Evolutionary conservation across 2,113 vertebrate species (phyloP).

Genomic region (Tupaia tana): DNA sequence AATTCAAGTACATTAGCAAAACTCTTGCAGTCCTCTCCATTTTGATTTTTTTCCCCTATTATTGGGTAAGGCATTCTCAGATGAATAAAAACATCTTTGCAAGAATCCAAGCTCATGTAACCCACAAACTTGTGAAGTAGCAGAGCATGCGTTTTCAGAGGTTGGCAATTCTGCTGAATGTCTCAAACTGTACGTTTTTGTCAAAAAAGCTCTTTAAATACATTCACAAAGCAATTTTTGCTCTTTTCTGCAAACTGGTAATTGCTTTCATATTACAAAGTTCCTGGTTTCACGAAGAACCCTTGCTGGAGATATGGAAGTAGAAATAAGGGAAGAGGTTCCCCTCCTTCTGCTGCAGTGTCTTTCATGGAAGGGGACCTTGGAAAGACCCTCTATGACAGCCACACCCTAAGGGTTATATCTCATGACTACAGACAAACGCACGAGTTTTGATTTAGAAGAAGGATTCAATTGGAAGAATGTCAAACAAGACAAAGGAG

Average conservation of each 20-base stretch:
- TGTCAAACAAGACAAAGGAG: neutral
- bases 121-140: neutral
- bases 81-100: rapidly evolving
- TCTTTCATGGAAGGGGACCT: neutral
- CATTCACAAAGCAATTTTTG: neutral
- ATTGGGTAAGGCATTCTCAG: neutral
- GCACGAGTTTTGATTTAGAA: neutral
- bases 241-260: neutral
- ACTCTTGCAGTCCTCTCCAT: neutral
- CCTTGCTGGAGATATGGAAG: neutral
- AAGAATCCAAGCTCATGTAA: rapidly evolving
- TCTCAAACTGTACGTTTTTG: neutral
- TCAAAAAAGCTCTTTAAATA: neutral
- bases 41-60: neutral
- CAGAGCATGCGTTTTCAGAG: neutral
- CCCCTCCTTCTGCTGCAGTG: rapidly evolving
- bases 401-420: rapidly evolving
- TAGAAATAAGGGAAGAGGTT: neutral
- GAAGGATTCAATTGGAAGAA: neutral
- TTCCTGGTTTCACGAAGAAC: neutral
- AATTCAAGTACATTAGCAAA: neutral
- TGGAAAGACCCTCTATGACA: neutral
- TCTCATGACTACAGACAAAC: neutral
- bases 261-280: neutral
- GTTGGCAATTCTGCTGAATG: neutral